Base-by-base conservation (phyloP, 1,140 invertebrate species). In the Goniozus legneri region DNA sequence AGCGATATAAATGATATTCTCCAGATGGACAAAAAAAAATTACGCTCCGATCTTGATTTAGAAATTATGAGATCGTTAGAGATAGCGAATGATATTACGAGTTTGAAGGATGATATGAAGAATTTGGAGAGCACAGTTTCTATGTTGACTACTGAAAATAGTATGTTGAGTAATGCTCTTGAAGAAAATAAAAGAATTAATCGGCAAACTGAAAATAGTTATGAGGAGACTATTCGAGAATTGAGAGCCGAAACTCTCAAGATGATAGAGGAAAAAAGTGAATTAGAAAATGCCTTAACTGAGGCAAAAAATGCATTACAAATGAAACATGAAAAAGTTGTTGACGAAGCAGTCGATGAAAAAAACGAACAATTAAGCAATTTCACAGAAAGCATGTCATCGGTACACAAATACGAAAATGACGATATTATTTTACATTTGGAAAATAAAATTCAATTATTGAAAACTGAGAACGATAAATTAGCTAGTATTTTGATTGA, bases 61-160 rank as follows among this genome's bases (percentile, higher is more conserved):
- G 67, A 73, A 34, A 60, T 47, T 49, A 54, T 51, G 0, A 62
- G 71, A 43, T 45, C 50, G n/a, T 62, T 63, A 1, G 71, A 73
- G 20, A 62, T 73, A 13, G 59, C 64, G 20, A 60, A 45, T 6
- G 60, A 49, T 15, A 31, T 73, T 13, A 43, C 20, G 8, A 56
- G 57, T 10, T 53, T 75, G 8, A 71, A 64, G 44, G 22, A 52
- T 2, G 65, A 56, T 19, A 64, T 74, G 22, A 49, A 57, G 15
- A 58, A 55, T 3, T 41, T 75, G 3, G 35, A 69, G 16, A 30
- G 64, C 44, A 71, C 69, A 0, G 52, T 75, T 41, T 44, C 39
- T 38, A 18, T 56, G 8, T 47, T 75, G 4, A 71, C 54, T 2
- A 64, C 45, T 2, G 73, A 75, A 42, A 75, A 75, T 51, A 54